A percentile compares a stretch with the other conserved stretches of the same genome.
phyloP scores from a whole-genome alignment of 1,140 invertebrate species.

The Drosophila ercepeae region DNA sequence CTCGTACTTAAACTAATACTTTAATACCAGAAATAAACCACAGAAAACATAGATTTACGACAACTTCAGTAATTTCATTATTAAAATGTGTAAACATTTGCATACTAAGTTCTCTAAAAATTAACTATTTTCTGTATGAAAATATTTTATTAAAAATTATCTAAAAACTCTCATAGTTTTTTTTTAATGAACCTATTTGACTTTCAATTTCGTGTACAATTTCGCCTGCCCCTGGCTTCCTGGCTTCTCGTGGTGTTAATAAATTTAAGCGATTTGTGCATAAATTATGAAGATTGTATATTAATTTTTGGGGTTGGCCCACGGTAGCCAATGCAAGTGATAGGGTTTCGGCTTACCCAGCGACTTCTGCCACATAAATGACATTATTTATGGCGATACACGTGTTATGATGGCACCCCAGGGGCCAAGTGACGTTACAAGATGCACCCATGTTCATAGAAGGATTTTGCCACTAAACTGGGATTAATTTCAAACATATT shows the following conservation, averaged over 20 bases:
- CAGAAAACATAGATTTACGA: no score
- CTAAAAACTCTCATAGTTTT: not conserved
- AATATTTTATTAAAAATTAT: not conserved
- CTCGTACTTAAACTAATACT: no score
- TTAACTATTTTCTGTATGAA: no score
- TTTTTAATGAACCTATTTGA: not conserved
- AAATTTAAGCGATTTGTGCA: slow-evolving; percentile 71
- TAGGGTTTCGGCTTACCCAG: slow-evolving; percentile 28
- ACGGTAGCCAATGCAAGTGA: slow-evolving; percentile 40
- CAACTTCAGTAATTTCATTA: not conserved
- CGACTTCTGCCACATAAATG: slow-evolving; percentile 26
- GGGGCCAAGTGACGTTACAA: slow-evolving; percentile 39
- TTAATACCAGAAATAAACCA: no score
- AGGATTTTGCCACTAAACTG: not conserved
- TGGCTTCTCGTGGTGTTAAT: slow-evolving; percentile 45
- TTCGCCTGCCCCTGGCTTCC: not conserved
- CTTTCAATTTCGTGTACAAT: slow-evolving; percentile 10
- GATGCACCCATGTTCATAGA: slow-evolving; percentile 29
- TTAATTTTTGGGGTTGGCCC: slow-evolving; percentile 53
- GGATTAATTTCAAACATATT: slow-evolving; percentile 26
- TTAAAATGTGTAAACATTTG: no score
- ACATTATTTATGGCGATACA: slow-evolving; percentile 70
- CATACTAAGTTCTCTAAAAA: no score
- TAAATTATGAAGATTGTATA: slow-evolving; percentile 71
- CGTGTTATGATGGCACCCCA: slow-evolving; percentile 72